Evolutionary conservation across 2,797 vertebrate genomes (phyloP).

Genomic region (Benthosema pterotum): DNA sequence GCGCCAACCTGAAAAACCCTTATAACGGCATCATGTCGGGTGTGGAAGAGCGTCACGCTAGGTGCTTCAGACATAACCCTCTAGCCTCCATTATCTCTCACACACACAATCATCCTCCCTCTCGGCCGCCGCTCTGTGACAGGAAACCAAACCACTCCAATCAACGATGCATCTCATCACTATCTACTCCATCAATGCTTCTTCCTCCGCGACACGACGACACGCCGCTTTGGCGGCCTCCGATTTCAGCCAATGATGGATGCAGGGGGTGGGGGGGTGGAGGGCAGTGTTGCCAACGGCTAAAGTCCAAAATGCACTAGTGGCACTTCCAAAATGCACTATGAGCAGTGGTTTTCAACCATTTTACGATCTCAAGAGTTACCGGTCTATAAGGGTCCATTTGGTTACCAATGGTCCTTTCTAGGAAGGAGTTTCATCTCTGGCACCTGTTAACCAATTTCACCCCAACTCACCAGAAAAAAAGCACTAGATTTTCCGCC

Average conservation of each 20-base stretch:
- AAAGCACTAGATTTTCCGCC: no score
- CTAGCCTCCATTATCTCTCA: conserved; percentile 21
- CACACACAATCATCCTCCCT: conserved; percentile 20
- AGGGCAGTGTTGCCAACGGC: no score
- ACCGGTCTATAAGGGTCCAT: no score
- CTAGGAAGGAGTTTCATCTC: no score
- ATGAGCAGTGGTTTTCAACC: no score
- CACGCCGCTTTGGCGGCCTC: no score
- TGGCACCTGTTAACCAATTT: no score
- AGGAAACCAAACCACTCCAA: conserved; percentile 30
- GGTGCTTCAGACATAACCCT: background rate
- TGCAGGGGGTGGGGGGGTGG: conserved; percentile 28
- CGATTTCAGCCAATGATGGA: conserved; percentile 62
- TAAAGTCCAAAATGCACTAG: no score
- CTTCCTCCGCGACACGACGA: conserved; percentile 50
- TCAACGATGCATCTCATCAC: conserved; percentile 61
- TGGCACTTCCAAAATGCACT: no score
- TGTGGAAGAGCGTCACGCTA: background rate
- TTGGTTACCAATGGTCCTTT: no score
- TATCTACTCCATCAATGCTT: conserved; percentile 53
- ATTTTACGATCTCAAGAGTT: no score
- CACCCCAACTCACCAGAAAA: no score
- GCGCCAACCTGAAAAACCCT: background rate
- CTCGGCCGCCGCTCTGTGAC: conserved; percentile 9
- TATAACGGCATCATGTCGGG: conserved; percentile 3